phyloP scores from a whole-genome alignment of 2,888 invertebrate species.

The Metellina segmentata region DNA sequence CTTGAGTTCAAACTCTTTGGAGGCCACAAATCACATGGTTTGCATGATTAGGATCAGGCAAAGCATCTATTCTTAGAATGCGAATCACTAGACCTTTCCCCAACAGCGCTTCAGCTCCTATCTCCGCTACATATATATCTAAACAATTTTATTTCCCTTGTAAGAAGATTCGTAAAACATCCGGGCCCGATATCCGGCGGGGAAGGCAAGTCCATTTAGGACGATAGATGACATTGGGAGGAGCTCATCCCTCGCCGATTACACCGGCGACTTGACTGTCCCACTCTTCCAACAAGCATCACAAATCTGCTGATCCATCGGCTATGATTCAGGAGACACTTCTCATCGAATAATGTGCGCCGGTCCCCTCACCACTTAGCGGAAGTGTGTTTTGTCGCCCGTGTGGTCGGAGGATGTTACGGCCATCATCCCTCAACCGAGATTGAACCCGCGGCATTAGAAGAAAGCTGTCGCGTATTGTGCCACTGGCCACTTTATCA shows the following conservation, averaged over 20 bases:
- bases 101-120: too few species aligned
- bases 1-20: too few species aligned
- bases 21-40: too few species aligned
- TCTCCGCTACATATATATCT: too few species aligned
- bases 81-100: too few species aligned
- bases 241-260: background rate
- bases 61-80: too few species aligned
- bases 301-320: slow-evolving; percentile 44
- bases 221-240: slow-evolving; percentile 54
- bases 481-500: slow-evolving; percentile 27
- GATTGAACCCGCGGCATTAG: background rate
- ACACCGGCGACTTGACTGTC: background rate
- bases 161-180: background rate
- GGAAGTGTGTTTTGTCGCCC: slow-evolving; percentile 46
- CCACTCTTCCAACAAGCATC: slow-evolving; percentile 39
- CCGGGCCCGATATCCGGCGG: background rate
- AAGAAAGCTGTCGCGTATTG: slow-evolving; percentile 23
- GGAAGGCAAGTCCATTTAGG: background rate
- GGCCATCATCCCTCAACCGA: slow-evolving; percentile 29
- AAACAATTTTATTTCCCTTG: too few species aligned
- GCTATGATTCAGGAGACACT: slow-evolving; percentile 41
- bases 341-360: slow-evolving; percentile 38
- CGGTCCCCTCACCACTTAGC: slow-evolving; percentile 47
- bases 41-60: too few species aligned
- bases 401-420: slow-evolving; percentile 37